Conservation (phyloP, 1,140 invertebrate species). For the Dendrolimus punctatus region DNA sequence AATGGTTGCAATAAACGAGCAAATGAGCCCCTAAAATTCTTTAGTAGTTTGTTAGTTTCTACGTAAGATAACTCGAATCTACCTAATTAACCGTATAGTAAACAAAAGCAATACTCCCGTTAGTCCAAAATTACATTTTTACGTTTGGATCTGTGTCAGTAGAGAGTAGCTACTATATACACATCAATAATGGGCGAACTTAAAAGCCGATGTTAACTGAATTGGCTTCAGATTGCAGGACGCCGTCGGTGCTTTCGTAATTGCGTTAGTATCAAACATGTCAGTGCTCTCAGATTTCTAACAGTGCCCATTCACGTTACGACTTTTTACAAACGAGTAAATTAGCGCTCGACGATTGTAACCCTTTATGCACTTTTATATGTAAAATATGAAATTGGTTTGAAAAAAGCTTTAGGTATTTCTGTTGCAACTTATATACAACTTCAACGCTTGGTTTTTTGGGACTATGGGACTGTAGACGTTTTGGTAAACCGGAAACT, state of each 20-base stretch:
- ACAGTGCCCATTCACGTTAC: slow-evolving; percentile 30
- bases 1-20: too few species aligned
- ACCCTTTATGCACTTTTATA: too few species aligned
- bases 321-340: slow-evolving; percentile 21
- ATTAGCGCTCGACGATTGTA: background rate
- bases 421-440: too few species aligned
- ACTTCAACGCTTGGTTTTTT: too few species aligned
- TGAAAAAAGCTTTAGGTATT: too few species aligned
- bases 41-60: too few species aligned
- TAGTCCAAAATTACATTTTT: too few species aligned
- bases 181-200: slow-evolving; percentile 30
- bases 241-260: slow-evolving; percentile 34
- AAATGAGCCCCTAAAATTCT: too few species aligned
- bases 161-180: background rate
- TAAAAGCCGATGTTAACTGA: slow-evolving; percentile 60
- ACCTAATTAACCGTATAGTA: background rate
- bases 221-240: slow-evolving; percentile 55
- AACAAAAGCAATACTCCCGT: background rate
- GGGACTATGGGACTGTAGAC: too few species aligned
- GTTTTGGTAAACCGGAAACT: too few species aligned
- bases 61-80: too few species aligned
- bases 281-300: slow-evolving; percentile 31
- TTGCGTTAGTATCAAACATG: slow-evolving; percentile 54
- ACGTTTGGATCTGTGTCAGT: background rate
- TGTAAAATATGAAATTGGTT: too few species aligned